These are phyloP conservation scores for Drosophila miranda DNA, from an alignment of 1,140 invertebrate species.

Conservation along the genomic window DNA sequence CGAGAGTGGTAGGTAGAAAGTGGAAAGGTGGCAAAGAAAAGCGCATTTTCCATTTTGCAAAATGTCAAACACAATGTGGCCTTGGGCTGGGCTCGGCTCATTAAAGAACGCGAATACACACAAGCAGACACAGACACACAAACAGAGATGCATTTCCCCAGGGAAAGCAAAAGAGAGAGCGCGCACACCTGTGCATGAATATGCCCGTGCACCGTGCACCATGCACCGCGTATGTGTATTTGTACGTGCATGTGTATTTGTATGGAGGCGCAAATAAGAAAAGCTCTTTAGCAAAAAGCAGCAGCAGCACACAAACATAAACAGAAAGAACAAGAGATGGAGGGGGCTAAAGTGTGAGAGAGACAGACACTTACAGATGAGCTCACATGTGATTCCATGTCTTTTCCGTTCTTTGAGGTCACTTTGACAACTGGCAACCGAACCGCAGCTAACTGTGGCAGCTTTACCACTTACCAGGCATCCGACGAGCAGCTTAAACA, in stretches of 20 bases:
- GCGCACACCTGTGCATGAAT: constrained; percentile 10
- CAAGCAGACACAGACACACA: constrained; percentile 6
- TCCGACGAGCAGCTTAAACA: constrained; percentile 14
- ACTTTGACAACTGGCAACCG: constrained; percentile 76
- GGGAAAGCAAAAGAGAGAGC: background rate
- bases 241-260: background rate
- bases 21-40: constrained; percentile 18
- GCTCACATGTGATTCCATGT: constrained; percentile 46
- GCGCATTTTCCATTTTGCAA: constrained; percentile 42
- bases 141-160: constrained; percentile 23
- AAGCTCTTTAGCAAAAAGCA: constrained; percentile 50
- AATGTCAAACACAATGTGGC: constrained; percentile 52
- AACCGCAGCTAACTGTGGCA: constrained; percentile 63
- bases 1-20: constrained; percentile 1
- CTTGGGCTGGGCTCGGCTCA: constrained; percentile 40
- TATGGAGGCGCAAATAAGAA: constrained; percentile 38
- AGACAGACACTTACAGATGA: constrained; percentile 44
- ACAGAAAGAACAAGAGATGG: background rate
- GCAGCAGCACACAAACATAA: constrained; percentile 16
- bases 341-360: background rate
- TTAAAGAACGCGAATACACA: constrained; percentile 52
- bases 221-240: background rate
- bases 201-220: background rate
- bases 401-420: constrained; percentile 71
- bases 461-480: constrained; percentile 54